A percentile compares a stretch with the other conserved stretches of the same genome.
Evolutionary conservation across 2,888 invertebrate species (phyloP).

Genomic region (Drosophila ustulata): DNA sequence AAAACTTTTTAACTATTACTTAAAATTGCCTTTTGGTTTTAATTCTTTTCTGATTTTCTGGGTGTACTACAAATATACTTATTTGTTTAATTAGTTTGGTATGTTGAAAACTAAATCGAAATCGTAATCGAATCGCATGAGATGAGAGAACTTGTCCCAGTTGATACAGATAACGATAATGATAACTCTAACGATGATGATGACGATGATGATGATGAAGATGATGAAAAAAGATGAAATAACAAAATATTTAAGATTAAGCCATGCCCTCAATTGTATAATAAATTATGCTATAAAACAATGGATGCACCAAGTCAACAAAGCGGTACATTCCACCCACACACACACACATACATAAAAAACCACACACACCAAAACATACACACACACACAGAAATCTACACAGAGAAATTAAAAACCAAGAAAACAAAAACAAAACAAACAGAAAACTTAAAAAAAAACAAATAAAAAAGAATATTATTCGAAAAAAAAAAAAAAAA

Average conservation of each 20-base stretch:
- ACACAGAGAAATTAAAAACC: conserved; percentile 59
- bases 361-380: conserved; percentile 38
- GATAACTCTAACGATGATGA: conserved; percentile 12
- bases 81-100: conserved; percentile 67
- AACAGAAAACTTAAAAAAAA: conserved; percentile 70
- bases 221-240: conserved; percentile 30
- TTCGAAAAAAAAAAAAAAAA: conserved; percentile 68
- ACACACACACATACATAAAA: conserved; percentile 41
- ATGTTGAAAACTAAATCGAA: conserved; percentile 67
- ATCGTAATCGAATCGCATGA: conserved; percentile 19
- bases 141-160: conserved; percentile 34
- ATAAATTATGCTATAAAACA: conserved; percentile 71
- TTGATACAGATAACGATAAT: conserved; percentile 21
- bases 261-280: conserved; percentile 83
- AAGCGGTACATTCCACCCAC: conserved; percentile 72
- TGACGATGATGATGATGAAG: conserved; percentile 21
- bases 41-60: conserved; percentile 27
- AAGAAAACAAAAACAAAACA: conserved; percentile 68
- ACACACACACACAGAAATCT: conserved; percentile 40
- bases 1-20: conserved; percentile 54
- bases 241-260: conserved; percentile 72
- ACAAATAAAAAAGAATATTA: conserved; percentile 81
- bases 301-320: conserved; percentile 75
- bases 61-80: conserved; percentile 53
- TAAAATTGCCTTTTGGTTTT: conserved; percentile 52